phyloP scores from a whole-genome alignment of 2,113 vertebrate genomes.

The Myotis lucifugus region DNA sequence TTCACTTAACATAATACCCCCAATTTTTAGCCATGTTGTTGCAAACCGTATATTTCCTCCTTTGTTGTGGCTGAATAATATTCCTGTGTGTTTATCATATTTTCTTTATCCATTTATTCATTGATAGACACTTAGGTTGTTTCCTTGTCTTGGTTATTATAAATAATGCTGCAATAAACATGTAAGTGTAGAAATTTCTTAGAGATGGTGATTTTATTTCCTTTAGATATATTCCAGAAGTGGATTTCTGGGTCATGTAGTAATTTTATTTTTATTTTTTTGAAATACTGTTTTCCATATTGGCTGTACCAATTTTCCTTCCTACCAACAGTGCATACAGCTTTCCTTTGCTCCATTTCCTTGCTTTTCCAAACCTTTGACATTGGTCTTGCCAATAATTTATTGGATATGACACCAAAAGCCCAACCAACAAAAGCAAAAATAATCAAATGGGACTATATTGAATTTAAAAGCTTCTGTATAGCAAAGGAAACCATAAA shows the following conservation, averaged over 20 bases:
- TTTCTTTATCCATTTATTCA: not conserved
- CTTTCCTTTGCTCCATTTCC: not conserved
- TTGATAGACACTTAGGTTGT: not conserved
- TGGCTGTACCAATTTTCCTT: not conserved
- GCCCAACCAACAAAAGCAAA: not conserved
- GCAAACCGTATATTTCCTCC: not conserved
- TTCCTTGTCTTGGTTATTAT: not conserved
- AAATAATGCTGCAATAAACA: not conserved
- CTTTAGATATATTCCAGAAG: not conserved
- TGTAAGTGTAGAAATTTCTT: not conserved
- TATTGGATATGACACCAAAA: not conserved
- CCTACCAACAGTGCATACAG: not conserved
- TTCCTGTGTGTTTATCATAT: not conserved
- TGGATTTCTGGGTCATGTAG: not conserved
- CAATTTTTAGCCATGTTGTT: not conserved
- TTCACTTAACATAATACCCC: not conserved
- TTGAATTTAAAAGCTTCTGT: not conserved
- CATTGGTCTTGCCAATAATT: not conserved
- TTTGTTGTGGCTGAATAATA: not conserved
- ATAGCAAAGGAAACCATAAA: not conserved
- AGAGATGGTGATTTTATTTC: not conserved
- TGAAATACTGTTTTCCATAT: not conserved
- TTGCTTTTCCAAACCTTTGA: not conserved
- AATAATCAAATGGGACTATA: not conserved
- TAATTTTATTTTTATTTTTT: not conserved